Conservation (phyloP, 2,888 invertebrate genomes). For the Itoplectis maculator region DNA sequence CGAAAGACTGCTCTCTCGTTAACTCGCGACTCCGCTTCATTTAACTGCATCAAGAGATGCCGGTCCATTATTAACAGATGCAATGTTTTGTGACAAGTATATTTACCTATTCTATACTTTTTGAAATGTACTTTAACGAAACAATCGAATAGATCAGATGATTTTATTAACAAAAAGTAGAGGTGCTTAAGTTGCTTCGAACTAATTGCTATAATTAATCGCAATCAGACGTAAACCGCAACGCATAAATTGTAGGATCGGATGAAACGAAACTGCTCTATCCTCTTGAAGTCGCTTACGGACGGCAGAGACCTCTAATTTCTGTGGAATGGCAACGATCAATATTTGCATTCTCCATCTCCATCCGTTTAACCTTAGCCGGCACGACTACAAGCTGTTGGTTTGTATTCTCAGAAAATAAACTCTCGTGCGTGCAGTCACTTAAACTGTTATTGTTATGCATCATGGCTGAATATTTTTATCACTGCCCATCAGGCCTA, state of each 20-base stretch:
- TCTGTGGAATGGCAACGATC: conserved; percentile 65
- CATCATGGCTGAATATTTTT: not conserved
- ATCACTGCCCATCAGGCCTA: not conserved
- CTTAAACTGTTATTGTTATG: not conserved
- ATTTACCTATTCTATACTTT: not conserved
- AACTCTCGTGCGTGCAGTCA: conserved; percentile 37
- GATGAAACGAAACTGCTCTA: conserved; percentile 67
- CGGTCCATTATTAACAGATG: not conserved
- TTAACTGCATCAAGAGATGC: not conserved
- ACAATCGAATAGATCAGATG: no score
- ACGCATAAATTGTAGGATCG: conserved; percentile 61
- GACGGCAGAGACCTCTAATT: conserved; percentile 64
- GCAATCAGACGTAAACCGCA: conserved; percentile 49
- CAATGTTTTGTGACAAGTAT: not conserved
- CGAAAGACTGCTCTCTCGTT: conserved; percentile 26
- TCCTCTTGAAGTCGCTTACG: conserved; percentile 63
- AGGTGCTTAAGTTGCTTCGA: no score
- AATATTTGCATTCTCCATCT: conserved; percentile 67
- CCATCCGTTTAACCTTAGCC: conserved; percentile 55
- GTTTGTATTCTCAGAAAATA: conserved; percentile 36
- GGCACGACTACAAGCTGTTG: conserved; percentile 46
- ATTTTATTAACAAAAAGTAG: no score
- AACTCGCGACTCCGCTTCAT: conserved; percentile 15
- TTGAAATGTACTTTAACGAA: no score
- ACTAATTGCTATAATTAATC: not conserved